A percentile compares a stretch with the other conserved stretches of the same genome.
These are phyloP conservation scores for Aegotheles bennettii DNA, from an alignment of 2,113 vertebrate genomes.

Conservation along the genomic window DNA sequence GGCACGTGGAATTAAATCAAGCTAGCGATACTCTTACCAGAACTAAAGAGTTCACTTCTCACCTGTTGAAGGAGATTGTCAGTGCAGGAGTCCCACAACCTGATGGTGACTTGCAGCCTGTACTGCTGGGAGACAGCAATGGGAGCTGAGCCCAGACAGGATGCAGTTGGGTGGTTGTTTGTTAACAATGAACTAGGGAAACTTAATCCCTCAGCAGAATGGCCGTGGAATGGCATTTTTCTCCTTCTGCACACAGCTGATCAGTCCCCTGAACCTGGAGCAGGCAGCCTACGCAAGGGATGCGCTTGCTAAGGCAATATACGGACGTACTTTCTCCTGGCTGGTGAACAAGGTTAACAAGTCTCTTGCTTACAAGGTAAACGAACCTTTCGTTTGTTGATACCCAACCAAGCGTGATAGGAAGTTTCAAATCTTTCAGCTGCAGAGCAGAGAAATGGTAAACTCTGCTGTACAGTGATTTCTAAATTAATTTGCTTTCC, in stretches of 20 bases:
- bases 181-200: not conserved
- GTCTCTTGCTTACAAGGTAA: constrained; percentile 89
- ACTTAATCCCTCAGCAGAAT: not conserved
- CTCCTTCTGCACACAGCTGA: constrained; percentile 68
- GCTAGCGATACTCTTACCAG: not conserved
- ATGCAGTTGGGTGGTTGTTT: not conserved
- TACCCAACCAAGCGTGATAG: rapidly evolving
- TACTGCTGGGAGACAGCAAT: not conserved
- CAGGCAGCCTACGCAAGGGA: constrained; percentile 91
- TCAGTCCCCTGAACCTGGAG: constrained; percentile 93
- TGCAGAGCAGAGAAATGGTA: not conserved
- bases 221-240: not conserved
- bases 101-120: not conserved
- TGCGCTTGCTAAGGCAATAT: constrained; percentile 90
- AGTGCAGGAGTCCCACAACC: not conserved
- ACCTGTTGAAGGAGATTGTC: not conserved
- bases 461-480: not conserved
- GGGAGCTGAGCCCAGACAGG: not conserved
- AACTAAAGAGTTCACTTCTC: not conserved
- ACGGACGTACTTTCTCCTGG: constrained; percentile 96
- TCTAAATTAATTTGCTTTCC: not conserved
- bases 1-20: rapidly evolving
- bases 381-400: not conserved
- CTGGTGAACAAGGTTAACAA: constrained; percentile 94
- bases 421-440: not conserved